phyloP scores from a whole-genome alignment of 2,797 vertebrate species.

The Mus caroli region DNA sequence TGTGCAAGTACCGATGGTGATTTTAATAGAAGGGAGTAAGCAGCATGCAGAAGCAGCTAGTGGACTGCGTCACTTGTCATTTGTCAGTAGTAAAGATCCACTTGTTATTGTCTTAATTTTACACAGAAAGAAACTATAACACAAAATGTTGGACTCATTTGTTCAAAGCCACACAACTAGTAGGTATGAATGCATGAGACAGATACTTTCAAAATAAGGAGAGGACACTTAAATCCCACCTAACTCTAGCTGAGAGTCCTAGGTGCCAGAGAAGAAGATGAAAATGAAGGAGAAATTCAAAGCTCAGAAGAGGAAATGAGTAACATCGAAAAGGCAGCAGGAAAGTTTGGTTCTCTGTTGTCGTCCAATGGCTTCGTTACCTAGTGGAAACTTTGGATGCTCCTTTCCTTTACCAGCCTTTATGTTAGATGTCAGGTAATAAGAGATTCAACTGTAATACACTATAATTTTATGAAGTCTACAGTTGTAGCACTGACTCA shows the following conservation, averaged over 20 bases:
- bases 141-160: background rate
- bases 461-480: background rate
- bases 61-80: background rate
- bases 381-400: background rate
- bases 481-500: slow-evolving; percentile 34
- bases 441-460: slow-evolving; percentile 31
- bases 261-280: background rate
- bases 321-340: slow-evolving; percentile 72
- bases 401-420: slow-evolving; percentile 44
- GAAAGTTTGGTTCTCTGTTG: slow-evolving; percentile 56
- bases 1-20: background rate
- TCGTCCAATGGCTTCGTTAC: slow-evolving; percentile 61
- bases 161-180: background rate
- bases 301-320: slow-evolving; percentile 1
- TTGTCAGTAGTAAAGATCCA: background rate
- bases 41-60: background rate
- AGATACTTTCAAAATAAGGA: background rate
- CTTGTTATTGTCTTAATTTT: background rate
- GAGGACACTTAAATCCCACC: background rate
- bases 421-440: slow-evolving; percentile 46
- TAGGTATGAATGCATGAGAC: background rate
- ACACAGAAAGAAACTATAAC: background rate
- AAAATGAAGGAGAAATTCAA: slow-evolving; percentile 55
- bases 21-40: background rate
- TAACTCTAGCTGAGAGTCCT: slow-evolving; percentile 68